Percentiles rank a stretch among this genome's conserved stretches.
Conservation (phyloP, 2,888 invertebrate genomes). For the Dryobota labecula region DNA sequence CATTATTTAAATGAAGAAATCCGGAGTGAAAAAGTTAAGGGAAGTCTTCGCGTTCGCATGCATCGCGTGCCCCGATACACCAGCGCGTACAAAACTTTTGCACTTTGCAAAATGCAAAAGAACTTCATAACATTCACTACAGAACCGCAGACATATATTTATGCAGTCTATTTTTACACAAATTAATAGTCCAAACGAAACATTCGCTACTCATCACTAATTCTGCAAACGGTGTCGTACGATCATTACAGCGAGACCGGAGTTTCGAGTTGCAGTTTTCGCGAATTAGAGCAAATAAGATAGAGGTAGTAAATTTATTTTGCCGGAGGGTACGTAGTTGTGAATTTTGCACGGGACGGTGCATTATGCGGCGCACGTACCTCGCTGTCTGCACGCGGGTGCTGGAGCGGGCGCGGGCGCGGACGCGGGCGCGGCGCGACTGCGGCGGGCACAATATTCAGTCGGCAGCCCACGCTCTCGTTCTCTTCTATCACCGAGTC, state of each 20-base stretch:
- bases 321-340: slow-evolving; percentile 85
- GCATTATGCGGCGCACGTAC: slow-evolving; percentile 90
- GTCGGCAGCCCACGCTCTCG: slow-evolving; percentile 73
- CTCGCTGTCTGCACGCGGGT: slow-evolving; percentile 83
- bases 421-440: slow-evolving; percentile 72
- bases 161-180: slow-evolving; percentile 68
- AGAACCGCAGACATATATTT: slow-evolving; percentile 72
- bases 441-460: slow-evolving; percentile 74
- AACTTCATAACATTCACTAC: slow-evolving; percentile 79
- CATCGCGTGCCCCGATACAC: slow-evolving; percentile 80
- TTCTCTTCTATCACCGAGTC: slow-evolving; percentile 82
- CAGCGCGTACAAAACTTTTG: slow-evolving; percentile 83
- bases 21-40: slow-evolving; percentile 80
- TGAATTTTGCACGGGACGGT: slow-evolving; percentile 88
- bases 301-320: slow-evolving; percentile 88
- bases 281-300: slow-evolving; percentile 88
- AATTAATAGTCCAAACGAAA: slow-evolving; percentile 69
- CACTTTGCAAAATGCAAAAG: slow-evolving; percentile 86
- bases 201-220: slow-evolving; percentile 69
- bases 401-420: slow-evolving; percentile 72
- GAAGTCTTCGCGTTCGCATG: slow-evolving; percentile 77
- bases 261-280: slow-evolving; percentile 81
- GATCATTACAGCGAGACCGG: slow-evolving; percentile 74
- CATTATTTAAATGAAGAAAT: slow-evolving; percentile 83
- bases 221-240: slow-evolving; percentile 72